These are phyloP conservation scores for Labia minor DNA, from an alignment of 2,888 invertebrate species.

Conservation along the genomic window DNA sequence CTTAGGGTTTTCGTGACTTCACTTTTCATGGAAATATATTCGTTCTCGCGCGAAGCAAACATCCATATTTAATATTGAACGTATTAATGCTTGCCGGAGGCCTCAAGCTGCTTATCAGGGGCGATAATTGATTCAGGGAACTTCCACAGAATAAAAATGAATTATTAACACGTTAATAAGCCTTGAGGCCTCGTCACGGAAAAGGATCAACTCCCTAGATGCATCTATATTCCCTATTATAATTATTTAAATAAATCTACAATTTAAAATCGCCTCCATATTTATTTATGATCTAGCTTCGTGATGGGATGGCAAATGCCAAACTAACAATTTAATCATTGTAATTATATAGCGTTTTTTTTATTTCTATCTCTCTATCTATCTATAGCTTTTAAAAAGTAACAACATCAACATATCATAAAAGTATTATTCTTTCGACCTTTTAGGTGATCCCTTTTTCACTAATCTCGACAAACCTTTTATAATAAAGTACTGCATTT, in stretches of 20 bases:
- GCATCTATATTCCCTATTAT: background rate
- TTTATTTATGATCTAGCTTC: conserved; percentile 13
- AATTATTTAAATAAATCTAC: conserved; percentile 13
- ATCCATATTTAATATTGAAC: conserved; percentile 13
- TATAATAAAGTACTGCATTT: too few species aligned
- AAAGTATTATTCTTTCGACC: too few species aligned
- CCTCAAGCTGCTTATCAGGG: background rate
- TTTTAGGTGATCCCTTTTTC: too few species aligned
- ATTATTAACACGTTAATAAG: conserved; percentile 13
- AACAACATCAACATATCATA: too few species aligned
- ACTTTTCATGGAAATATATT: background rate
- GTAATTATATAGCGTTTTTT: background rate
- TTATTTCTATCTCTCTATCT: background rate
- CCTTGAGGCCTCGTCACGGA: conserved; percentile 3
- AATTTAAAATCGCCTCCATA: conserved; percentile 1
- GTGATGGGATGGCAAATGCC: background rate
- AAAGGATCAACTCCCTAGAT: background rate
- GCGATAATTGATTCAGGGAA: conserved; percentile 6
- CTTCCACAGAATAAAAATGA: background rate
- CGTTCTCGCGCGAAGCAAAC: conserved; percentile 13
- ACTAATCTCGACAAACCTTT: too few species aligned
- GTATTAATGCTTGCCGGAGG: background rate
- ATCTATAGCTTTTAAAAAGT: too few species aligned
- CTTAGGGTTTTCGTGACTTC: background rate
- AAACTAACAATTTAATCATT: background rate